Conservation (phyloP, 2,888 invertebrate genomes). For the Lasioglossum oenotherae region DNA sequence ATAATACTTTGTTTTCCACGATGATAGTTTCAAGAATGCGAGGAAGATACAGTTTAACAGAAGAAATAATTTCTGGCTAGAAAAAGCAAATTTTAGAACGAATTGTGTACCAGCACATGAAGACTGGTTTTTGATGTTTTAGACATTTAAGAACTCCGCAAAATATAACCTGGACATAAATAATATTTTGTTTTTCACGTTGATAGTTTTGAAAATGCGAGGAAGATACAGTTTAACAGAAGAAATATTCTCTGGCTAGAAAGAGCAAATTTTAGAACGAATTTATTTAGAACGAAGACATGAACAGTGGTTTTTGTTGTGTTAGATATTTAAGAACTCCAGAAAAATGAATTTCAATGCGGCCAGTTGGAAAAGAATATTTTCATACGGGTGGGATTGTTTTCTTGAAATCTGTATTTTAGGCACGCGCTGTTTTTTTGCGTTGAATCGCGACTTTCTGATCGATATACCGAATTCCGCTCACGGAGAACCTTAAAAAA, state of each 20-base stretch:
- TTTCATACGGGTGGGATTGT: background rate
- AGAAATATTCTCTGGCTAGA: background rate
- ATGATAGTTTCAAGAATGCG: background rate
- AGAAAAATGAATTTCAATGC: background rate
- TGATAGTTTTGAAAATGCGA: background rate
- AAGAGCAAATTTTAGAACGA: too few relatives aligned
- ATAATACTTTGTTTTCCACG: background rate
- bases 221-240: background rate
- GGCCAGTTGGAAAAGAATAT: background rate
- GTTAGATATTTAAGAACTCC: background rate
- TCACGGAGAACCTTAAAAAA: background rate
- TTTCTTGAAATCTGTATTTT: background rate
- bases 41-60: background rate
- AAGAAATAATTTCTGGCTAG: background rate
- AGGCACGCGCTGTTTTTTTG: background rate
- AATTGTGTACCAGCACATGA: too few relatives aligned
- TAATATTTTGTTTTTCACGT: background rate
- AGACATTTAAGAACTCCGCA: too few relatives aligned
- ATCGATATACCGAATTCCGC: background rate
- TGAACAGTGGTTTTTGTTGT: background rate
- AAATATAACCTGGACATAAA: background rate
- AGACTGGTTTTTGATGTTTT: background rate
- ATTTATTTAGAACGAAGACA: too few relatives aligned
- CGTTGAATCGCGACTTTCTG: background rate
- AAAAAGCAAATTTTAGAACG: too few relatives aligned